Evolutionary conservation across 2,888 invertebrate genomes (phyloP).

Genomic region (Polymixis lichenea): DNA sequence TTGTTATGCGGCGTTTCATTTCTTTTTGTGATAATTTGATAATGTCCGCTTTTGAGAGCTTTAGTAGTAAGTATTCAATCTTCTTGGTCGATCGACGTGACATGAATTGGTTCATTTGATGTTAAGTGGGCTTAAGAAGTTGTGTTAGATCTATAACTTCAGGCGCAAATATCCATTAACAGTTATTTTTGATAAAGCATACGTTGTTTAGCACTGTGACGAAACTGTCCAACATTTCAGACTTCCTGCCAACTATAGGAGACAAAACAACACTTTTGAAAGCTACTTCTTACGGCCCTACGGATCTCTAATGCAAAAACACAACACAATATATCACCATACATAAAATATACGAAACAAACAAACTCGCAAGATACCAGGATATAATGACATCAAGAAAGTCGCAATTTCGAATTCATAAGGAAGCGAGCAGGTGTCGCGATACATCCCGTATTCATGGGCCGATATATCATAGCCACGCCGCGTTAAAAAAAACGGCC

Average conservation of each 20-base stretch:
- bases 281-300: slow-evolving; percentile 18
- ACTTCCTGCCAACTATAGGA: not conserved
- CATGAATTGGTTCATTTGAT: slow-evolving; percentile 66
- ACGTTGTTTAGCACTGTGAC: slow-evolving; percentile 10
- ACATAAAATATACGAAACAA: slow-evolving; percentile 62
- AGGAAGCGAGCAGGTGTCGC: slow-evolving; percentile 87
- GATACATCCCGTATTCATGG: slow-evolving; percentile 89
- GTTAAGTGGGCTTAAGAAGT: slow-evolving; percentile 57
- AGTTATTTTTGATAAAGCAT: slow-evolving; percentile 2
- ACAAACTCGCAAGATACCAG: slow-evolving; percentile 69
- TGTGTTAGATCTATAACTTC: slow-evolving; percentile 51
- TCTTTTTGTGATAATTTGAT: slow-evolving; percentile 79
- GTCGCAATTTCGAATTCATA: slow-evolving; percentile 87
- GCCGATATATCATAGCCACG: slow-evolving; percentile 87
- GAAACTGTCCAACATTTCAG: slow-evolving; percentile 45
- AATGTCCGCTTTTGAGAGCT: slow-evolving; percentile 71
- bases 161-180: slow-evolving; percentile 34
- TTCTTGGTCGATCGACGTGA: slow-evolving; percentile 67
- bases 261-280: slow-evolving; percentile 17
- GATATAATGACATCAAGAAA: slow-evolving; percentile 80
- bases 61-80: slow-evolving; percentile 70
- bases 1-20: slow-evolving; percentile 80
- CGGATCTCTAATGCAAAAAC: slow-evolving; percentile 52
- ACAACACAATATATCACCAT: slow-evolving; percentile 52
- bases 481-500: slow-evolving; percentile 76